A percentile compares a stretch with the other conserved stretches of the same genome.
Evolutionary conservation across 2,888 invertebrate species (phyloP).

Genomic region (Bugulina stolonifera): DNA sequence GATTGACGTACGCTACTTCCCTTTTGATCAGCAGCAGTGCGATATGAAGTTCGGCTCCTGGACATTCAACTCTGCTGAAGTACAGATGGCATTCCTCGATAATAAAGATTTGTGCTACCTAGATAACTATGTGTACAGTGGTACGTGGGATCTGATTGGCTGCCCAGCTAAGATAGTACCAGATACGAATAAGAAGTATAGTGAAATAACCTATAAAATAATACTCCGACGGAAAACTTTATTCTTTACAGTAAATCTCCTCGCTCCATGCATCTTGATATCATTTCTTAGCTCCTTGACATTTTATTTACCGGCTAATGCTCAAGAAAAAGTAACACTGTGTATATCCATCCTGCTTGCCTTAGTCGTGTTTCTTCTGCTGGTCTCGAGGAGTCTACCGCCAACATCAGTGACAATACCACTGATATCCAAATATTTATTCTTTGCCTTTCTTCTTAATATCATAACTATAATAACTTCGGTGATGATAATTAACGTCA

Average conservation of each 20-base stretch:
- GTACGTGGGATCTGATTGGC: constrained; percentile 53
- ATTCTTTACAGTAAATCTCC: constrained; percentile 98
- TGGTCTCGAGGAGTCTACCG: constrained; percentile 97
- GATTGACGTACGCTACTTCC: constrained; percentile 98
- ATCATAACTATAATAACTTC: constrained; percentile 98
- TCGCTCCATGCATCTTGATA: constrained; percentile 95
- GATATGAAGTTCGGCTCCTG: constrained; percentile 91
- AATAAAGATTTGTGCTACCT: constrained; percentile 46
- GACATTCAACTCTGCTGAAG: constrained; percentile 50
- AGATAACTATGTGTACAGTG: constrained; percentile 51
- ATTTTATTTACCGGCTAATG: constrained; percentile 97
- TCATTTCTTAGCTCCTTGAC: constrained; percentile 97
- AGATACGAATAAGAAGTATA: constrained; percentile 32
- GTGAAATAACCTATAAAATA: constrained; percentile 82
- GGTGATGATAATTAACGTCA: constrained; percentile 98
- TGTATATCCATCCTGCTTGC: constrained; percentile 98
- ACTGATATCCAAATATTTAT: constrained; percentile 94
- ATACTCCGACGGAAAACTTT: constrained; percentile 92
- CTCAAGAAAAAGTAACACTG: constrained; percentile 77
- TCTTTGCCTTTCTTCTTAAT: constrained; percentile 99
- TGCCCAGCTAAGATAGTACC: constrained; percentile 44
- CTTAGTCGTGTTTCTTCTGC: constrained; percentile 94
- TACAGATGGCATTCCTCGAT: constrained; percentile 43
- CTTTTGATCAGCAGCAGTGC: constrained; percentile 98
- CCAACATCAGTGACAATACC: constrained; percentile 97